A percentile compares a stretch with the other conserved stretches of the same genome.
Evolutionary conservation across 37 sponge, comb jelly and placozoan genomes (phyloP).

Genomic region (Oopsacas minuta): DNA sequence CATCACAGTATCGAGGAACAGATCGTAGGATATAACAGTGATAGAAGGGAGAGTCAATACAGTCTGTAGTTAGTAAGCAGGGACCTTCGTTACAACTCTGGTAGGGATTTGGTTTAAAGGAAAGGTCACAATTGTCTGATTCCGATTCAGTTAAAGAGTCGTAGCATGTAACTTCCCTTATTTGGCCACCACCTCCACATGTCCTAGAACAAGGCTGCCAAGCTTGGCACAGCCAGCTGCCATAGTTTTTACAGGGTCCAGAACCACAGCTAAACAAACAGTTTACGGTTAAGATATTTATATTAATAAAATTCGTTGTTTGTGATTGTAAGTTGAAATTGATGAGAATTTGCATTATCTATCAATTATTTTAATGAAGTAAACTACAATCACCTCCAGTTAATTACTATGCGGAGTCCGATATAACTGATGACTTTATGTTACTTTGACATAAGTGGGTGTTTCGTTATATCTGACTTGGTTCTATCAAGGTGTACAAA

Average conservation of each 20-base stretch:
- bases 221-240: neutral
- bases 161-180: neutral
- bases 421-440: too few species aligned
- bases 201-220: neutral
- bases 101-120: neutral
- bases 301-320: too few species aligned
- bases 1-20: neutral
- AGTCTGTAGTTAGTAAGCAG: neutral
- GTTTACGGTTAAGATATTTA: too few species aligned
- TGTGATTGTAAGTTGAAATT: too few species aligned
- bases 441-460: too few species aligned
- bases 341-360: too few species aligned
- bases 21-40: neutral
- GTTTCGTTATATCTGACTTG: too few species aligned
- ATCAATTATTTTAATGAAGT: too few species aligned
- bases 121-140: neutral
- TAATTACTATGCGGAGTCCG: too few species aligned
- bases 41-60: neutral
- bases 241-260: constrained; percentile 4
- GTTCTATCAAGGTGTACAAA: too few species aligned
- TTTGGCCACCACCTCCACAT: neutral
- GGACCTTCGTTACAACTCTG: neutral
- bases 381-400: too few species aligned
- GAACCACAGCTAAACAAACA: neutral
- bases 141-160: neutral